Evolutionary conservation across 2,797 vertebrate genomes (phyloP).

Genomic region (Tinamus major): DNA sequence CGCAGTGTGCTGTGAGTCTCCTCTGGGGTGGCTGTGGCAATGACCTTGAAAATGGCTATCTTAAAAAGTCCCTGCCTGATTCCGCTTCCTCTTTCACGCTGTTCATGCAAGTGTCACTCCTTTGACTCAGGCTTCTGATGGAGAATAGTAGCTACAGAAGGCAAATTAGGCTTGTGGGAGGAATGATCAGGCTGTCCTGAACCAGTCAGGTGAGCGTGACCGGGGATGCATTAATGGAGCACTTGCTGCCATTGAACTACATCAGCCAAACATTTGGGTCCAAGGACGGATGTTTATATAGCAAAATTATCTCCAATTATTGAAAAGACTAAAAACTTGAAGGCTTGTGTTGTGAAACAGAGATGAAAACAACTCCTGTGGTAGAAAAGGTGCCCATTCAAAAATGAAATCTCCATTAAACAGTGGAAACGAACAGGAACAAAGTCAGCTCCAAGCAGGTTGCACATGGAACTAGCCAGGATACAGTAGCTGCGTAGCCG

Average conservation of each 20-base stretch:
- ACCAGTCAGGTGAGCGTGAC: background rate
- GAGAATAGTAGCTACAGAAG: conserved; percentile 7
- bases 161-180: conserved; percentile 9
- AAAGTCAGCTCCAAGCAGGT: background rate
- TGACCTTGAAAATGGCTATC: conserved; percentile 66
- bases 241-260: background rate
- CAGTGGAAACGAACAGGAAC: background rate
- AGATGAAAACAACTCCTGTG: background rate
- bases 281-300: background rate
- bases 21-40: conserved; percentile 47
- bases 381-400: background rate
- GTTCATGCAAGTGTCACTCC: conserved; percentile 39
- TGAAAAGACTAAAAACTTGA: background rate
- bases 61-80: background rate
- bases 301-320: background rate
- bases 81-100: conserved; percentile 17
- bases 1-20: conserved; percentile 1
- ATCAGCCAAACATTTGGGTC: background rate
- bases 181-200: conserved; percentile 22
- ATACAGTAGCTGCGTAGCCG: background rate
- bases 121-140: conserved; percentile 15
- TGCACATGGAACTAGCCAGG: background rate
- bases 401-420: background rate
- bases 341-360: background rate
- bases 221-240: background rate